Conservation (phyloP, 2,888 invertebrate species). For the Agonopterix arenella region DNA sequence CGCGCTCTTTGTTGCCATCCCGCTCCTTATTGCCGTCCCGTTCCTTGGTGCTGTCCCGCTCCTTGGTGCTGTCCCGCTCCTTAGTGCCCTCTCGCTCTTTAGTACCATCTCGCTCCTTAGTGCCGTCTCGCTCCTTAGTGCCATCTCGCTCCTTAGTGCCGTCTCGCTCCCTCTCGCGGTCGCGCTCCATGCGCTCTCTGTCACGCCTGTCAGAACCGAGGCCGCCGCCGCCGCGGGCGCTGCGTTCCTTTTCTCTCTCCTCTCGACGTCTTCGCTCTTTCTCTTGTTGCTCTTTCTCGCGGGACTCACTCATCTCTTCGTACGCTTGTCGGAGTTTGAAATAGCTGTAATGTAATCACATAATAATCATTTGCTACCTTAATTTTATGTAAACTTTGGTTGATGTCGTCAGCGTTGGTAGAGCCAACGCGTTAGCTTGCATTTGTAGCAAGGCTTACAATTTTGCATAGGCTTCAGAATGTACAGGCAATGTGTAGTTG, state of each 20-base stretch:
- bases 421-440: too few relatives aligned
- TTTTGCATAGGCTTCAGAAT: too few relatives aligned
- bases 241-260: conserved; percentile 59
- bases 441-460: too few relatives aligned
- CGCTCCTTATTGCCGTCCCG: conserved; percentile 20
- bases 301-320: conserved; percentile 79
- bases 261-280: conserved; percentile 67
- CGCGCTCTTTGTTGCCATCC: conserved; percentile 18
- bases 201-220: conserved; percentile 62
- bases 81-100: background rate
- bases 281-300: conserved; percentile 79
- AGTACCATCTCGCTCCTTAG: background rate
- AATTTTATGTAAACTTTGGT: too few relatives aligned
- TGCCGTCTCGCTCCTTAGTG: conserved; percentile 16
- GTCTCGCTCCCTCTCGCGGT: conserved; percentile 53
- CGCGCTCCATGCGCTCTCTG: conserved; percentile 61
- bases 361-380: background rate
- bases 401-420: too few relatives aligned
- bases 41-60: background rate
- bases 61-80: background rate
- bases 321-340: conserved; percentile 82
- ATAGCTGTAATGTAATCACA: conserved; percentile 54
- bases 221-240: conserved; percentile 44
- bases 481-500: too few relatives aligned
- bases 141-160: conserved; percentile 30